phyloP scores from a whole-genome alignment of 2,888 invertebrate species.

The Portevinia maculata region DNA sequence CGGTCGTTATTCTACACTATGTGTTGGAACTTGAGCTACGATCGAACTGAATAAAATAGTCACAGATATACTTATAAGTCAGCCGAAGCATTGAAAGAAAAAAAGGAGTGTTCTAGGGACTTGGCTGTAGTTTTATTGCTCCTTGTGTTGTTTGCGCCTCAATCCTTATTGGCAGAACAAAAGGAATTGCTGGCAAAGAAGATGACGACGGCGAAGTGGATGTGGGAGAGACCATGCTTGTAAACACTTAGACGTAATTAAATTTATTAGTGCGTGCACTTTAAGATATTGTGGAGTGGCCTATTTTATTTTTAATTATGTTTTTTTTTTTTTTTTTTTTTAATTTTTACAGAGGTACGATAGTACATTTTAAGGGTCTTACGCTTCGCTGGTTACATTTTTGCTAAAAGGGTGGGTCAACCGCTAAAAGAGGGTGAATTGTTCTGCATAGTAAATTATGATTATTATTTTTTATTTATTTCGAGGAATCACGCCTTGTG shows the following conservation, averaged over 20 bases:
- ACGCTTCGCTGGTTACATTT: slow-evolving; percentile 31
- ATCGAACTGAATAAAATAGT: slow-evolving; percentile 38
- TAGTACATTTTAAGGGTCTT: slow-evolving; percentile 11
- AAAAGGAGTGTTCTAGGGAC: slow-evolving; percentile 58
- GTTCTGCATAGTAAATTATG: slow-evolving; percentile 4
- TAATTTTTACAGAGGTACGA: neutral
- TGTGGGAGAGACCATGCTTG: slow-evolving; percentile 36
- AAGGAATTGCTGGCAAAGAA: slow-evolving; percentile 10
- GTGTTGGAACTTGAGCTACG: slow-evolving; percentile 22
- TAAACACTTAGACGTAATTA: slow-evolving; percentile 66
- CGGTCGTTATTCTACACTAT: slow-evolving; percentile 32
- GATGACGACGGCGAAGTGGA: neutral
- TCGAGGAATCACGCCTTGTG: slow-evolving; percentile 31
- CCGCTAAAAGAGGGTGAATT: slow-evolving; percentile 21
- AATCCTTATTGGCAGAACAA: slow-evolving; percentile 43
- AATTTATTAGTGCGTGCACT: slow-evolving; percentile 69
- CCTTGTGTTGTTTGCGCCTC: neutral
- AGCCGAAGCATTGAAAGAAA: slow-evolving; percentile 29
- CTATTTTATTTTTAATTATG: slow-evolving; percentile 3
- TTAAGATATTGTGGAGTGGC: slow-evolving; percentile 26
- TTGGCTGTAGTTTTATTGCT: slow-evolving; percentile 56
- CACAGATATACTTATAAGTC: slow-evolving; percentile 36
- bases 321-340: slow-evolving; percentile 13
- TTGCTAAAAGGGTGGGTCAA: slow-evolving; percentile 16
- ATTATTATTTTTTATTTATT: slow-evolving; percentile 6